These are phyloP conservation scores for Hydrolagus colliei DNA, from an alignment of 2,797 vertebrate species.

Conservation along the genomic window DNA sequence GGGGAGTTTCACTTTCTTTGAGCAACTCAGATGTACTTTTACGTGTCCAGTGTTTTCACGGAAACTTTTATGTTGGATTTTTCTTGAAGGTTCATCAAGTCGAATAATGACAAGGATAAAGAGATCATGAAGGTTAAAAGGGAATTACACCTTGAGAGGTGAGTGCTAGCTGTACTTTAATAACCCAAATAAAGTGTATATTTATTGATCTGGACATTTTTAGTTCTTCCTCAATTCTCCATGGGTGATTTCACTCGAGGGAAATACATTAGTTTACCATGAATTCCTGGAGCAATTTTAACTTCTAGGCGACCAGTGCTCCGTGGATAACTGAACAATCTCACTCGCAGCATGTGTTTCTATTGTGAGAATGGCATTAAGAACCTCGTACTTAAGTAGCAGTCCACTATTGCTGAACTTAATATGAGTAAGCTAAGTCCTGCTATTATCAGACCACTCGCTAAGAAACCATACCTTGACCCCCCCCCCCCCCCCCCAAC, in stretches of 20 bases:
- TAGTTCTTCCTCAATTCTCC: not conserved
- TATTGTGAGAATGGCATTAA: not conserved
- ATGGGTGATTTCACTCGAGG: not conserved
- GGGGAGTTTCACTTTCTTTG: too few relatives aligned
- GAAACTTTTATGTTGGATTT: not conserved
- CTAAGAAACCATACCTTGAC: not conserved
- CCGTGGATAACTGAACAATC: not conserved
- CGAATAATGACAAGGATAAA: constrained; percentile 3
- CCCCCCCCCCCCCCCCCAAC: not conserved
- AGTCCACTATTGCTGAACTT: not conserved
- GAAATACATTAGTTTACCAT: not conserved
- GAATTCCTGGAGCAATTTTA: too few relatives aligned
- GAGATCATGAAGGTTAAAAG: constrained; percentile 5
- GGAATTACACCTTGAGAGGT: not conserved
- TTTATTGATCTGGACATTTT: not conserved
- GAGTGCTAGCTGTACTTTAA: not conserved
- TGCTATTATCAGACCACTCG: too few relatives aligned
- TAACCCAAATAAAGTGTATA: not conserved
- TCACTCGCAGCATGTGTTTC: not conserved
- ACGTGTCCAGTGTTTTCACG: not conserved
- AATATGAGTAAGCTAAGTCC: too few relatives aligned
- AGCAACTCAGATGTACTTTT: too few relatives aligned
- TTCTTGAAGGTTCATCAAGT: not conserved
- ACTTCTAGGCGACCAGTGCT: not conserved
- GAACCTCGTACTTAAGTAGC: not conserved